These are phyloP conservation scores for Tolmerus cingulatus DNA, from an alignment of 2,888 invertebrate genomes.

Conservation along the genomic window DNA sequence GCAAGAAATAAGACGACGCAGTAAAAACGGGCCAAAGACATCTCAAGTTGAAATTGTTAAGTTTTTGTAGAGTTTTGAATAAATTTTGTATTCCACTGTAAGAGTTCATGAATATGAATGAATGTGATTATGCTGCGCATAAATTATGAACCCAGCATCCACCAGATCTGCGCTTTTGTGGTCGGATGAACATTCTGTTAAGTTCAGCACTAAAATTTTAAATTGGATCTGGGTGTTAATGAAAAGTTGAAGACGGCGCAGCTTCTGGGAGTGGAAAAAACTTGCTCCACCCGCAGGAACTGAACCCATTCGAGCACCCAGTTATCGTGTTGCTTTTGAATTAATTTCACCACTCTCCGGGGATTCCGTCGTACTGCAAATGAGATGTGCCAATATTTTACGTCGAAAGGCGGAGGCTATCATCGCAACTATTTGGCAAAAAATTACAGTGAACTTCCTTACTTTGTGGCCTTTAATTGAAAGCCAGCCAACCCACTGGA, in stretches of 20 bases:
- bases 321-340: not conserved
- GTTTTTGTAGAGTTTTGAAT: slow-evolving; percentile 47
- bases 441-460: not conserved
- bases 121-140: slow-evolving; percentile 47
- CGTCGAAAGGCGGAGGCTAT: not conserved
- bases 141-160: slow-evolving; percentile 43
- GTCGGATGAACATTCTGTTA: slow-evolving; percentile 46
- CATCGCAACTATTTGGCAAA: not conserved
- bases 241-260: slow-evolving; percentile 35
- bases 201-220: slow-evolving; percentile 46
- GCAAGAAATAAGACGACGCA: slow-evolving; percentile 20
- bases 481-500: not conserved
- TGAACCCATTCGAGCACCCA: not conserved
- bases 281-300: not conserved
- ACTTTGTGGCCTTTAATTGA: not conserved
- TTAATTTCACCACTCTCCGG: not conserved
- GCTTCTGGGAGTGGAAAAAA: not conserved
- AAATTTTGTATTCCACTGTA: slow-evolving; percentile 46
- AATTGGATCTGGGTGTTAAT: slow-evolving; percentile 45
- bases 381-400: not conserved
- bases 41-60: slow-evolving; percentile 44
- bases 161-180: slow-evolving; percentile 46
- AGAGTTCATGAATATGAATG: slow-evolving; percentile 48
- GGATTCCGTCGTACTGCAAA: not conserved
- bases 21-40: slow-evolving; percentile 6